Conservation (phyloP, 2,797 vertebrate species). For the Meriones psammophilus region DNA sequence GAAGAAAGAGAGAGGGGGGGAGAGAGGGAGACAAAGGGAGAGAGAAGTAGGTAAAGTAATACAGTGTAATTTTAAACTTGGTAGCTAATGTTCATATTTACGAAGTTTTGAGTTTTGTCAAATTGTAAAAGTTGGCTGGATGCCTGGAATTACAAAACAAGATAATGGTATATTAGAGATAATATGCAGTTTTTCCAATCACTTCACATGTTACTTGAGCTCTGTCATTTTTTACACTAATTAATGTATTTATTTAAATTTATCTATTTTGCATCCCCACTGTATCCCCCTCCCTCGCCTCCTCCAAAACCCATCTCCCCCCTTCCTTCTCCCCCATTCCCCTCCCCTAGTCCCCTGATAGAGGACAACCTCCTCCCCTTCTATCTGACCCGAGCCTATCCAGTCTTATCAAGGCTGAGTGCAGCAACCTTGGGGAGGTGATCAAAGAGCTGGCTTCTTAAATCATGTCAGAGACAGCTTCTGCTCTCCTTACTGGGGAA, state of each 20-base stretch:
- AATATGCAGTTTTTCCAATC: background rate
- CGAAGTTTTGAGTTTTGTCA: background rate
- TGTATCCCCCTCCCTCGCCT: too few relatives aligned
- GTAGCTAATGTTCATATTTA: background rate
- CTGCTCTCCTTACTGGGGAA: too few relatives aligned
- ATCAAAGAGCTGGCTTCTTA: too few relatives aligned
- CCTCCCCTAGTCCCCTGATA: too few relatives aligned
- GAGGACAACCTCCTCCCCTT: too few relatives aligned
- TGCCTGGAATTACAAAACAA: background rate
- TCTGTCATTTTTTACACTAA: background rate
- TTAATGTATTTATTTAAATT: background rate
- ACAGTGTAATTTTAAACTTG: background rate
- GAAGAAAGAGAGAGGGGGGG: too few relatives aligned
- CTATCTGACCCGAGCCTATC: too few relatives aligned
- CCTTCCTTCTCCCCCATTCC: too few relatives aligned
- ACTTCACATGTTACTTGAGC: background rate
- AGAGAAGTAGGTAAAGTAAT: background rate
- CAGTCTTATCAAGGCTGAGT: too few relatives aligned
- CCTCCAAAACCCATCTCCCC: too few relatives aligned
- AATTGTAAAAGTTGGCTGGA: background rate
- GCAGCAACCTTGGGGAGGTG: too few relatives aligned
- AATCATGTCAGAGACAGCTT: too few relatives aligned
- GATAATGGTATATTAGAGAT: background rate
- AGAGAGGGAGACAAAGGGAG: background rate
- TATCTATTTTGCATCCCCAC: background rate